Conservation (phyloP, 2,113 vertebrate genomes). For the Silurus meridionalis region DNA sequence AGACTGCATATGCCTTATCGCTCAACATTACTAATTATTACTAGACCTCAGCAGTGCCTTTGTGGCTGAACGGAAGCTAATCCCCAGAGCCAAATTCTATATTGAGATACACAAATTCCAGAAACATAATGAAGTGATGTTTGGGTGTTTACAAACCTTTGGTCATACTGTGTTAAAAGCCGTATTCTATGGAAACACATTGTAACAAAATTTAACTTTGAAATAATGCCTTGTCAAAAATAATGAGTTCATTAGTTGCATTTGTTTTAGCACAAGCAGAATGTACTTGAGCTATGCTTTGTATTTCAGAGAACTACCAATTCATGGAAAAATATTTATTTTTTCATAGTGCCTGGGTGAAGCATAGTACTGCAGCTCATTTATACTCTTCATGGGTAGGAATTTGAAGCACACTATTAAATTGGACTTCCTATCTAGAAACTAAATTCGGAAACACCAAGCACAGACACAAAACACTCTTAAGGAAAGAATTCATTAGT, state of each 20-base stretch:
- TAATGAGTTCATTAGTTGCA: background rate
- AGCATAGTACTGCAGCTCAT: background rate
- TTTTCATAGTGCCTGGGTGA: background rate
- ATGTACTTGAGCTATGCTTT: background rate
- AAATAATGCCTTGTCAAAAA: background rate
- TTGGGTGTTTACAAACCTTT: background rate
- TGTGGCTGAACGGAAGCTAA: background rate
- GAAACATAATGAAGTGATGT: background rate
- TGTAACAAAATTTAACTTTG: background rate
- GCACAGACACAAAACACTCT: constrained; percentile 1
- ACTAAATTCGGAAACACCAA: background rate
- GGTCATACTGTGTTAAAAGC: background rate
- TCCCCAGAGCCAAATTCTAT: constrained; percentile 8
- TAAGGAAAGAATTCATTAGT: constrained; percentile 12
- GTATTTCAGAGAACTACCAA: background rate
- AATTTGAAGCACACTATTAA: background rate
- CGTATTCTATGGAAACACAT: background rate
- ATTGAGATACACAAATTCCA: constrained; percentile 1
- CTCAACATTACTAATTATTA: background rate
- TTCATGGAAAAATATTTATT: background rate
- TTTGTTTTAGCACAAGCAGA: background rate
- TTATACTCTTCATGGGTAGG: background rate
- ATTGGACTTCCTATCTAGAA: background rate
- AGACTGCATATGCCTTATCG: background rate
- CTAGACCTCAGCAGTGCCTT: background rate